Evolutionary conservation across 1,140 invertebrate species (phyloP).

Genomic region (Aphidius ervi): DNA sequence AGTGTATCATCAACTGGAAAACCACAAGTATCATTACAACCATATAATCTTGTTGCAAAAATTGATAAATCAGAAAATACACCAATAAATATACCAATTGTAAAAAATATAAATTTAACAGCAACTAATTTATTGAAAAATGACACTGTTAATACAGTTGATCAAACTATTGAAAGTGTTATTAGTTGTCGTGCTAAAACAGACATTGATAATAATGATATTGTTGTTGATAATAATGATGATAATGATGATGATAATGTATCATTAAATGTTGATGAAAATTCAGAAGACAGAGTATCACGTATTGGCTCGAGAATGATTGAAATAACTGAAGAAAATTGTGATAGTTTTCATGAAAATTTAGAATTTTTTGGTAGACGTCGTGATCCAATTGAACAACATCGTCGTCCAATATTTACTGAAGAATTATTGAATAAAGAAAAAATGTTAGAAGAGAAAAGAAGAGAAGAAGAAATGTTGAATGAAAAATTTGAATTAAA

Average conservation of each 20-base stretch:
- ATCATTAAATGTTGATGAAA: slow-evolving; percentile 23
- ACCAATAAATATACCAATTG: slow-evolving; percentile 38
- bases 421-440: slow-evolving; percentile 21
- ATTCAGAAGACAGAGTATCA: slow-evolving; percentile 20
- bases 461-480: slow-evolving; percentile 7
- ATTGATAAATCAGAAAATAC: slow-evolving; percentile 43
- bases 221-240: no score
- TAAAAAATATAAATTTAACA: slow-evolving; percentile 16
- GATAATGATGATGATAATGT: slow-evolving; percentile 19
- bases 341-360: slow-evolving; percentile 49
- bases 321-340: slow-evolving; percentile 48
- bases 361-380: slow-evolving; percentile 45
- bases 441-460: slow-evolving; percentile 16
- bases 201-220: neutral
- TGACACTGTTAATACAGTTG: slow-evolving; percentile 34
- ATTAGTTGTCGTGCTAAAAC: slow-evolving; percentile 27
- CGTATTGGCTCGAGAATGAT: slow-evolving; percentile 38
- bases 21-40: slow-evolving; percentile 31
- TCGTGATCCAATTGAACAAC: slow-evolving; percentile 26
- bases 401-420: slow-evolving; percentile 11
- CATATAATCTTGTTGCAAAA: slow-evolving; percentile 34
- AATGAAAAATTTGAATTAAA: slow-evolving; percentile 13
- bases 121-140: slow-evolving; percentile 23
- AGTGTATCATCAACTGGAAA: slow-evolving; percentile 37
- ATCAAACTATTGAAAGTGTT: slow-evolving; percentile 43